Evolutionary conservation across 2,113 vertebrate genomes (phyloP).

Genomic region (Sinosuthora webbiana): DNA sequence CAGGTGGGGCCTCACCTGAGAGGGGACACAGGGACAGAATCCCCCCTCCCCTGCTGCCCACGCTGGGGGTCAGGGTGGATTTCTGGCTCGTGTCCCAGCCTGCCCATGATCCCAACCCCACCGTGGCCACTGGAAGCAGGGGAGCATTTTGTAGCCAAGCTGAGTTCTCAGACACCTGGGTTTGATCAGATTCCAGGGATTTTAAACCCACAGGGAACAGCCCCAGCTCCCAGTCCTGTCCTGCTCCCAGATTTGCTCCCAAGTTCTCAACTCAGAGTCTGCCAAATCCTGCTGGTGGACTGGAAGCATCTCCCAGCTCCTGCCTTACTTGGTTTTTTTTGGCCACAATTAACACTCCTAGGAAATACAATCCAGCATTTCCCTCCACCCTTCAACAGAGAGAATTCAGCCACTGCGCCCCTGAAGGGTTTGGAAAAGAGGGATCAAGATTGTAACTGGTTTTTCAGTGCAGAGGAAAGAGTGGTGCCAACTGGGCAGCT

Average conservation of each 20-base stretch:
- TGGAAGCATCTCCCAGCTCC: neutral
- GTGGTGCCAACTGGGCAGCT: neutral
- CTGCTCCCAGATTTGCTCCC: neutral
- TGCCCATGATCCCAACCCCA: neutral
- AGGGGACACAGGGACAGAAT: neutral
- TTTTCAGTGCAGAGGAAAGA: neutral
- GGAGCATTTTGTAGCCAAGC: fast-evolving
- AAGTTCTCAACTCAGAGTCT: neutral
- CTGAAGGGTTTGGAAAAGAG: neutral
- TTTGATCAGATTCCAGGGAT: neutral
- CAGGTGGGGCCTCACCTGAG: neutral
- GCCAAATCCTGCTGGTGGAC: neutral
- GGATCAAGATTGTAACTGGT: neutral
- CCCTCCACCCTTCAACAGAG: neutral
- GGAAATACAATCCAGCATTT: fast-evolving
- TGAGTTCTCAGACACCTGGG: no score
- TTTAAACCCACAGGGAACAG: neutral
- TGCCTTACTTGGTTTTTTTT: neutral
- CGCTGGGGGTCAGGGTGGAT: neutral
- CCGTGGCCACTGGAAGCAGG: fast-evolving
- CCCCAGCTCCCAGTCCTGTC: neutral
- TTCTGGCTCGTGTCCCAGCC: neutral
- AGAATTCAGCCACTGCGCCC: neutral
- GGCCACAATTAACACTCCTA: neutral
- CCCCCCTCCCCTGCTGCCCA: neutral